A percentile compares a stretch with the other conserved stretches of the same genome.
Evolutionary conservation across 2,113 vertebrate species (phyloP).

Genomic region (Pavo muticus): DNA sequence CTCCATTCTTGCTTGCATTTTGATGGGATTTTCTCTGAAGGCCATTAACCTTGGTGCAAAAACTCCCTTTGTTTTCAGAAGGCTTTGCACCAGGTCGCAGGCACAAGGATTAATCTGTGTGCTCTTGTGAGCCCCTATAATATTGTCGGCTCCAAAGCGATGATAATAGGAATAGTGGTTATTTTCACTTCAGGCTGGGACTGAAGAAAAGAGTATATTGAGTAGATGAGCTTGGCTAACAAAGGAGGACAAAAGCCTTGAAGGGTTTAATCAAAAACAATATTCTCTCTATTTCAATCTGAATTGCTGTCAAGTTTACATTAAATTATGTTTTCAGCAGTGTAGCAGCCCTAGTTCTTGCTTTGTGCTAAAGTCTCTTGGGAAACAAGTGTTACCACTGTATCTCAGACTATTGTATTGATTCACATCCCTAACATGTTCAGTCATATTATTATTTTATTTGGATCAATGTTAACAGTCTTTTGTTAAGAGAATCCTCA

Average conservation of each 20-base stretch:
- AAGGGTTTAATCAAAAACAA: constrained; percentile 48
- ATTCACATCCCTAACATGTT: constrained; percentile 60
- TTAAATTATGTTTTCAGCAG: constrained; percentile 59
- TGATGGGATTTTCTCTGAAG: neutral
- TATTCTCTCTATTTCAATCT: constrained; percentile 42
- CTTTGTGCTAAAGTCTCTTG: constrained; percentile 12
- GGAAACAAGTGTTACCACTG: constrained; percentile 55
- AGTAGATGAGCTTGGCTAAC: constrained; percentile 47
- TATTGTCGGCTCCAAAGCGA: neutral
- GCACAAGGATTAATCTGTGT: neutral
- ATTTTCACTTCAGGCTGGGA: constrained; percentile 3
- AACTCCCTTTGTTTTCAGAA: neutral
- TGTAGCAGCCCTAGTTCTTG: constrained; percentile 24
- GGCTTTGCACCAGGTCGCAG: neutral
- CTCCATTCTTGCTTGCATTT: neutral
- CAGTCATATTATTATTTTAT: constrained; percentile 70
- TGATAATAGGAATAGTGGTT: neutral
- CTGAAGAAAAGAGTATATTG: neutral
- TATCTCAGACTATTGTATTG: constrained; percentile 62
- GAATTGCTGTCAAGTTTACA: constrained; percentile 48
- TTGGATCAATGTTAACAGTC: constrained; percentile 70
- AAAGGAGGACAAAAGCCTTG: neutral
- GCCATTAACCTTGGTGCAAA: neutral
- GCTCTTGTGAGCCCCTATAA: neutral
- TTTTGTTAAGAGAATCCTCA: constrained; percentile 60